Percentiles rank a stretch among this genome's conserved stretches.
phyloP scores from a whole-genome alignment of 2,888 invertebrate genomes.

The Eilema sororculum region DNA sequence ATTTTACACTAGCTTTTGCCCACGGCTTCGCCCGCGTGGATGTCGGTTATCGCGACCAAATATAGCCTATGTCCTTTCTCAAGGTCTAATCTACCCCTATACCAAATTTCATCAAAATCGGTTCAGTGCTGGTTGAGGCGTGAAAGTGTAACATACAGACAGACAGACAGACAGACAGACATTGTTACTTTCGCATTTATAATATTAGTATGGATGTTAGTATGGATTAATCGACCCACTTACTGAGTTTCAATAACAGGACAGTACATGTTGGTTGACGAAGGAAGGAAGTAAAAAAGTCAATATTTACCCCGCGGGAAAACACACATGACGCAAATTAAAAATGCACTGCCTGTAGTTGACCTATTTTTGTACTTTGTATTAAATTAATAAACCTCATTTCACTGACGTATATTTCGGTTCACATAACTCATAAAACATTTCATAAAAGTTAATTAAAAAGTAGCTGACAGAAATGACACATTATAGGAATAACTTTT shows the following conservation, averaged over 20 bases:
- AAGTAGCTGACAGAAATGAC: not conserved
- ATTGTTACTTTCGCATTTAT: no score
- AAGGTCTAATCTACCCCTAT: no score
- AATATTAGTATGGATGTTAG: no score
- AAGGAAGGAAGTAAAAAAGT: not conserved
- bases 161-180: no score
- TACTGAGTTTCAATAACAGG: not conserved
- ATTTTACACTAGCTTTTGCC: no score
- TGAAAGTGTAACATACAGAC: no score
- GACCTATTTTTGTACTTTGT: slow-evolving; percentile 8
- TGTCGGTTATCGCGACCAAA: no score
- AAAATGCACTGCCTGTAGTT: slow-evolving; percentile 9
- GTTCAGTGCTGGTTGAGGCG: no score
- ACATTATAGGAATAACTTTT: not conserved
- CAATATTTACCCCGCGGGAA: slow-evolving; percentile 13
- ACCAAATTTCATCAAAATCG: no score
- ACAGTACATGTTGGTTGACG: not conserved
- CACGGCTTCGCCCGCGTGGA: no score
- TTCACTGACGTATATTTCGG: not conserved
- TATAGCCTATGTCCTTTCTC: no score
- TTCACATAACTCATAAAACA: not conserved
- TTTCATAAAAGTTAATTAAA: not conserved
- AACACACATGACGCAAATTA: slow-evolving; percentile 10
- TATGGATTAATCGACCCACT: not conserved
- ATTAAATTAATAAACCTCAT: not conserved